Evolutionary conservation across 2,797 vertebrate genomes (phyloP), one percentile per base, ranked within the genome.

Genomic region (Chelidonichthys spinosus): DNA sequence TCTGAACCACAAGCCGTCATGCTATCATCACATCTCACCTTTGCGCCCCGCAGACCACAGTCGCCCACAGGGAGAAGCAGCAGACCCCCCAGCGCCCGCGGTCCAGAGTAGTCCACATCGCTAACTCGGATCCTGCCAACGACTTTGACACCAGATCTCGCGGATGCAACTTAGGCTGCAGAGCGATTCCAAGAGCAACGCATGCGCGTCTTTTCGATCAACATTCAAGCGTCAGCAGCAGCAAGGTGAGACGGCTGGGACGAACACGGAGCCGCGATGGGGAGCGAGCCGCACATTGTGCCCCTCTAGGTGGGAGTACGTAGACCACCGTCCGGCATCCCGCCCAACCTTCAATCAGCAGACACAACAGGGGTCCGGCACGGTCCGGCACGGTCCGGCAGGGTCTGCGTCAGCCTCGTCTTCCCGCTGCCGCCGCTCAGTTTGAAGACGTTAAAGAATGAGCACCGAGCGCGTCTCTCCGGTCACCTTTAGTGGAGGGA

Each of bases 1-100:
- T 49, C 10, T 50, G 35, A 33, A 37, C 66, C 5, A 44, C 43
- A 15, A 54, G 40, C 36, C 56, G 49, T 10, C 11, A 6, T 35
- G 37, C 5, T 52, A 18, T 9, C 3, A 14, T 43, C 47, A 39
- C 35, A 82, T 79, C 93, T 96, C 94, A 96, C 96, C 96, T 96
- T 89, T 96, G 94, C 87, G 96, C 95, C 83, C 92, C 94, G 89
- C 94, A 92, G 76, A 93, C 95, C 82, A 93, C 90, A 75, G 94
- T 90, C 79, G 96, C 87, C 86, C 95, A 87, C 90, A 96, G 80
- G 37, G 94, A 92, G 81, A 96, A 72, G 79, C 93, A 92, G 67
- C 93, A 88, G 59, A 95, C 72, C 89, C 93, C 88, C 74, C 90
- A 74, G 82, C 91, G 88, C 67, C 90, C 94, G 81, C 93, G 90